Conservation (phyloP, 2,888 invertebrate genomes). For the Pandemis cinnamomeana region DNA sequence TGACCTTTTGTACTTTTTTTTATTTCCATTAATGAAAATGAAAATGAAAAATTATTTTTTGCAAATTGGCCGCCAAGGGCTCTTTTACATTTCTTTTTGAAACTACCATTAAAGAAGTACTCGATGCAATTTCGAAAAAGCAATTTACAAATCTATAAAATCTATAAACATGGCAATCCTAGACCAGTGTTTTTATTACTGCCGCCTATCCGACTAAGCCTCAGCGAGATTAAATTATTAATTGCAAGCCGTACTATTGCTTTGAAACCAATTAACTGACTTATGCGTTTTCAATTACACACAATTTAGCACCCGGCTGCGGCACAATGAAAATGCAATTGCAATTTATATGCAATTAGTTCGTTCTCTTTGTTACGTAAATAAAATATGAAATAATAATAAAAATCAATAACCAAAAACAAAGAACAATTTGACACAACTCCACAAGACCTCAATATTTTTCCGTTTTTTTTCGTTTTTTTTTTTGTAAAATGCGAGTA, state of each 20-base stretch:
- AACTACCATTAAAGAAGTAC: no score
- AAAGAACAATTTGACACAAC: no score
- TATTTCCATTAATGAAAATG: no score
- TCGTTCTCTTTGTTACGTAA: neutral
- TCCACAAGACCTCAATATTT: no score
- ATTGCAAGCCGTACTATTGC: slow-evolving; percentile 8
- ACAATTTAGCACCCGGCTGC: slow-evolving; percentile 29
- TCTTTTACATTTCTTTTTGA: no score
- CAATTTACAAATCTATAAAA: neutral
- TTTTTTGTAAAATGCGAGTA: no score
- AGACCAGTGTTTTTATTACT: slow-evolving; percentile 1
- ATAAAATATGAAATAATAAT: neutral
- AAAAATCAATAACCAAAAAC: no score
- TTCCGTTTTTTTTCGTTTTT: no score
- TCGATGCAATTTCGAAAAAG: no score
- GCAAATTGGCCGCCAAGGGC: no score
- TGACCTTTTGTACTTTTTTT: no score
- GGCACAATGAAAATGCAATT: slow-evolving; percentile 26
- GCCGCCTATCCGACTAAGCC: slow-evolving; percentile 36
- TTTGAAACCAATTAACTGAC: slow-evolving; percentile 33
- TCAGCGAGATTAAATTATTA: slow-evolving; percentile 66
- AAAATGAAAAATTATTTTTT: no score
- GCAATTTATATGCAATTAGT: slow-evolving; percentile 29
- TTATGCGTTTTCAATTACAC: slow-evolving; percentile 39
- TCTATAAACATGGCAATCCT: neutral